Conservation (phyloP, 2,113 vertebrate genomes). For the Cathartes aura region DNA sequence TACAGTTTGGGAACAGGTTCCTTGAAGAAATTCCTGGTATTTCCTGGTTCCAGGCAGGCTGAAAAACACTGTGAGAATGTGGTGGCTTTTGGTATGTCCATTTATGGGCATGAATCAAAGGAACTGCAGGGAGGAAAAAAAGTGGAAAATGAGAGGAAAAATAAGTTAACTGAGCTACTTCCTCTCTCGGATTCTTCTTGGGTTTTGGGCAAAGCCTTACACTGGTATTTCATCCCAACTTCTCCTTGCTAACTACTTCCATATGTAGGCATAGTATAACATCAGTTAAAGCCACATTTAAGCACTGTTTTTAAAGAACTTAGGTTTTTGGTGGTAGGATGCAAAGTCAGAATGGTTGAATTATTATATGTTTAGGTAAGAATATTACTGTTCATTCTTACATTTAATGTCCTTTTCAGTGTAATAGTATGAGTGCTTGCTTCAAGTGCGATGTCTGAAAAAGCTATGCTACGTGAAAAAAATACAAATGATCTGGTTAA, state of each 20-base stretch:
- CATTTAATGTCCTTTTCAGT: neutral
- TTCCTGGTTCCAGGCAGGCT: conserved; percentile 70
- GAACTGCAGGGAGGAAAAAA: conserved; percentile 57
- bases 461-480: neutral
- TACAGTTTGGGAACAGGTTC: conserved; percentile 61
- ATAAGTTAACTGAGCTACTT: conserved; percentile 71
- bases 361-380: conserved; percentile 5
- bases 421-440: neutral
- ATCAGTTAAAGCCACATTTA: conserved; percentile 46
- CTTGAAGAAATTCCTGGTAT: conserved; percentile 68
- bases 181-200: conserved; percentile 63
- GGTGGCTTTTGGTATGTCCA: conserved; percentile 67
- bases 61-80: conserved; percentile 69
- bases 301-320: conserved; percentile 25
- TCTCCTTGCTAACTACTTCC: conserved; percentile 61
- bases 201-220: conserved; percentile 55
- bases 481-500: neutral
- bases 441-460: neutral
- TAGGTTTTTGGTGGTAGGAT: neutral
- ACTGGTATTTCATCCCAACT: conserved; percentile 52
- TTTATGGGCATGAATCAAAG: conserved; percentile 74
- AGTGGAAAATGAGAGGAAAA: conserved; percentile 72
- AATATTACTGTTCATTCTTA: neutral
- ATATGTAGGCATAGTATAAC: conserved; percentile 51
- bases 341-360: neutral